A percentile compares a stretch with the other conserved stretches of the same genome.
These are phyloP conservation scores for Piezodorus guildinii DNA, from an alignment of 1,140 invertebrate genomes.

Conservation along the genomic window DNA sequence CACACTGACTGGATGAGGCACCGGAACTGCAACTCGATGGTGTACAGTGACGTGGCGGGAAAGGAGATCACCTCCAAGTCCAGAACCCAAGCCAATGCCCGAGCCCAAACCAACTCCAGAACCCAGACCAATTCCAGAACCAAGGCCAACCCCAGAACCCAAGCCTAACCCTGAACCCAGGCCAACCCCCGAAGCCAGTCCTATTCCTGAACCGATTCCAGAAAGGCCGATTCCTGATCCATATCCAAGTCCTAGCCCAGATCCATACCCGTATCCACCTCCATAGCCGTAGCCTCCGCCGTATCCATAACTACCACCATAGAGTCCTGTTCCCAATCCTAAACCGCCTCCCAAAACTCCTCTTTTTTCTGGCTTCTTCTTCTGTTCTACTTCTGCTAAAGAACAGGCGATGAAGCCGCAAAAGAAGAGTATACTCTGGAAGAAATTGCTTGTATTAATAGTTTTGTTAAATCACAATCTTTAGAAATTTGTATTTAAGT, in stretches of 20 bases:
- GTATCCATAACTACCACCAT: too few species aligned
- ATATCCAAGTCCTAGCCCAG: neutral
- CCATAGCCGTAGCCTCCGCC: too few species aligned
- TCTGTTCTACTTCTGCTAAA: neutral
- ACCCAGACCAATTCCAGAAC: neutral
- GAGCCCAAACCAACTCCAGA: constrained; percentile 17
- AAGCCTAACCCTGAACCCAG: neutral
- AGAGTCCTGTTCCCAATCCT: too few species aligned
- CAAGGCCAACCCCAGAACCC: neutral
- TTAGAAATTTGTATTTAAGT: too few species aligned
- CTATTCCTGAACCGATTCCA: neutral
- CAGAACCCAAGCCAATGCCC: too few species aligned
- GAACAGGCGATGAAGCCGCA: neutral
- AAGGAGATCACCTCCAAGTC: too few species aligned
- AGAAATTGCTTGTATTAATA: neutral
- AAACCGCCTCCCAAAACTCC: too few species aligned
- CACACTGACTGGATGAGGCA: too few species aligned
- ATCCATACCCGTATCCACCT: too few species aligned
- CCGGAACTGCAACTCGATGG: too few species aligned
- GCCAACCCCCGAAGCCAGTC: neutral
- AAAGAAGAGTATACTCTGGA: neutral
- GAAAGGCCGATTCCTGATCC: neutral
- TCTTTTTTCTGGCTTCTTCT: constrained; percentile 16
- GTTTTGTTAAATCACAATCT: too few species aligned
- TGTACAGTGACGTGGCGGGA: too few species aligned